Percentiles rank a stretch among this genome's conserved stretches.
phyloP scores from a whole-genome alignment of 2,888 invertebrate genomes.

The Conistra vaccinii region DNA sequence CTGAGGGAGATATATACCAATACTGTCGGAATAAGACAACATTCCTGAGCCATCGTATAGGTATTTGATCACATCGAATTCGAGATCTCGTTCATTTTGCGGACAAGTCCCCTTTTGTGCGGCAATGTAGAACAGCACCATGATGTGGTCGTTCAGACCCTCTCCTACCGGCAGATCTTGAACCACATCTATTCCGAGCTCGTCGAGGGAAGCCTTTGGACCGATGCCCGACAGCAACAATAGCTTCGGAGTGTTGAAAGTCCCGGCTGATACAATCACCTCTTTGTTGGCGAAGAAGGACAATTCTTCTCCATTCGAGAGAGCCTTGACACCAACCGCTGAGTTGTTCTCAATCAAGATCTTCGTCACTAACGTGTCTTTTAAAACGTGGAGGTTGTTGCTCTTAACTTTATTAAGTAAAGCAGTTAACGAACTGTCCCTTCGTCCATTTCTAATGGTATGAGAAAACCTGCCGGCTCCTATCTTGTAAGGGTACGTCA shows the following conservation, averaged over 20 bases:
- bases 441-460: conserved; percentile 77
- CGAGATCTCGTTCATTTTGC: conserved; percentile 52
- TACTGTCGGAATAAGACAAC: conserved; percentile 74
- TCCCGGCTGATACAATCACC: conserved; percentile 81
- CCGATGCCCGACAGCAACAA: conserved; percentile 83
- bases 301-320: conserved; percentile 64
- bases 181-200: conserved; percentile 72
- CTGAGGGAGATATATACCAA: conserved; percentile 78
- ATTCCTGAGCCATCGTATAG: conserved; percentile 66
- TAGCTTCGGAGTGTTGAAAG: conserved; percentile 83
- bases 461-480: conserved; percentile 84
- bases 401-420: conserved; percentile 73
- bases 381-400: conserved; percentile 76
- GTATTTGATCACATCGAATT: conserved; percentile 75
- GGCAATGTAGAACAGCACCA: conserved; percentile 78
- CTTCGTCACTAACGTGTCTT: conserved; percentile 76
- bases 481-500: conserved; percentile 80
- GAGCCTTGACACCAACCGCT: conserved; percentile 76
- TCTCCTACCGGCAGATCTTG: conserved; percentile 81
- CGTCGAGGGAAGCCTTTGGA: conserved; percentile 74
- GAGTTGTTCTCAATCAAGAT: conserved; percentile 74
- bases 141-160: conserved; percentile 83
- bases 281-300: conserved; percentile 77
- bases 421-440: conserved; percentile 80
- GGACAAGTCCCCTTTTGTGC: conserved; percentile 79